Base-by-base conservation (phyloP, 2,797 vertebrate species). In the Tamandua tetradactyla region DNA sequence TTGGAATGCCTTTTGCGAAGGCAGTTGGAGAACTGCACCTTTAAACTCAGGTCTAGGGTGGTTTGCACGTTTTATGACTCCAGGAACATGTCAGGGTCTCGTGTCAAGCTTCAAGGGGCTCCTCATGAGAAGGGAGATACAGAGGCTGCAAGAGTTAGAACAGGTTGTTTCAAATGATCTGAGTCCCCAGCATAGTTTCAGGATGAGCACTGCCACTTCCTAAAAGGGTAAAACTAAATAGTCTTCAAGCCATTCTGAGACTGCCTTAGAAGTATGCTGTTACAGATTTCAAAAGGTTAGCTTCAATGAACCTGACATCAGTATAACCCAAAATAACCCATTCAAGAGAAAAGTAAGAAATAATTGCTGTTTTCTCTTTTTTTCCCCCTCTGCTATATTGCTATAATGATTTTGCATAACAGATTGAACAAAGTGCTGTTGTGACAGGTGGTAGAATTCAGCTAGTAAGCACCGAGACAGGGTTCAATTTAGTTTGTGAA, bases 401-500 rank as follows among this genome's bases (percentile, higher is more conserved):
- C 99, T 99, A 98, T 99, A 99, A 98, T 99, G 98, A 99, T 99
- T 99, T 99, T 99, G 99, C 99, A 99, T 99, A 99, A 99, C 99
- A 99, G 99, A 99, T 99, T 99, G 98, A 99, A 99, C 98, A 98
- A 99, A 98, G 98, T 98, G 98, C 99, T 99, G 99, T 99, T 99
- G 99, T 99, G 99, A 99, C 99, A 99, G 99, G 99, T 99, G 99
- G 99, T 99, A 99, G 99, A 99, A 99, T 99, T 99, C 99, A 99
- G 99, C 99, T 98, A 98, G 99, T 99, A 99, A 99, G 99, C 99
- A 99, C 98, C 98, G 98, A 99, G 99, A 99, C 99, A 99, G 99
- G 99, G 99, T 99, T 99, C 99, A 99, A 99, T 99, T 99, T 99
- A 99, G 99, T 99, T 99, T 99, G 99, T 99, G 99, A 99, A 99